Evolutionary conservation across 1,140 invertebrate genomes (phyloP).

Genomic region (Caenorhabditis elegans): DNA sequence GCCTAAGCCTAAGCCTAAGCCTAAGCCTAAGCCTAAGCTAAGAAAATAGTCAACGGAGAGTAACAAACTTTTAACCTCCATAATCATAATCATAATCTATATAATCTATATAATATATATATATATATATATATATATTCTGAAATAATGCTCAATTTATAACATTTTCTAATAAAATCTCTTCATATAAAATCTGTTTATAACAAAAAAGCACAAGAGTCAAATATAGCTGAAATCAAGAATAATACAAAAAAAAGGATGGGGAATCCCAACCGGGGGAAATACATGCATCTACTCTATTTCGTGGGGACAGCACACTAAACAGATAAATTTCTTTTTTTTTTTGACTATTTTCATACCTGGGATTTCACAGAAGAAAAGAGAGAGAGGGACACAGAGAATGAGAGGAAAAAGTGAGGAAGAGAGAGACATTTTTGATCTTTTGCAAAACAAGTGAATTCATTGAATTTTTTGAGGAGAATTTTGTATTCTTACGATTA

Average conservation of each 20-base stretch:
- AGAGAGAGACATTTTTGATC: neutral
- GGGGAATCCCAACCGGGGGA: neutral
- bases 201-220: neutral
- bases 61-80: too few relatives aligned
- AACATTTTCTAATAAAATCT: too few relatives aligned
- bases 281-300: neutral
- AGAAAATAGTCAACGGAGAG: too few relatives aligned
- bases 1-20: too few relatives aligned
- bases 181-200: neutral
- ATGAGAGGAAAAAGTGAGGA: neutral
- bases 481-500: too few relatives aligned
- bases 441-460: neutral
- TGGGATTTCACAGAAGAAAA: neutral
- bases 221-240: neutral
- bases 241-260: neutral
- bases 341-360: conserved; percentile 4
- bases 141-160: too few relatives aligned
- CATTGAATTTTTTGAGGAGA: neutral
- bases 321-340: conserved; percentile 25
- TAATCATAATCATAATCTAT: too few relatives aligned
- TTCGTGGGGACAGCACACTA: neutral
- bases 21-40: too few relatives aligned
- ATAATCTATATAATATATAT: too few relatives aligned
- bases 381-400: neutral
- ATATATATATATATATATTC: too few relatives aligned